These are phyloP conservation scores for Sylvia borin DNA, from an alignment of 2,797 vertebrate genomes.

Conservation along the genomic window DNA sequence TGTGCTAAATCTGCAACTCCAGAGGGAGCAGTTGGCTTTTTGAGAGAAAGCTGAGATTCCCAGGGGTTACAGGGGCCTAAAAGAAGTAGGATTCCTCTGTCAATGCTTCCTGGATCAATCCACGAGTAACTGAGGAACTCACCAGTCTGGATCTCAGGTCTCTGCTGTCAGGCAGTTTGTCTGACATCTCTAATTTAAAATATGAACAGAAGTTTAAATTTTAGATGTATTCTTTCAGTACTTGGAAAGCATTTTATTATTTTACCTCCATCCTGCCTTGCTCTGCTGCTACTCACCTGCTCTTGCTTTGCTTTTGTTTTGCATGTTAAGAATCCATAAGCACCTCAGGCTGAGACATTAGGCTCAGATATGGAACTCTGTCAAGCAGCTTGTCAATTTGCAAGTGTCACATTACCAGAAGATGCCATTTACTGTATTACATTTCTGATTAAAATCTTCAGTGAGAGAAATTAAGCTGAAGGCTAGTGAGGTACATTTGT, in stretches of 20 bases:
- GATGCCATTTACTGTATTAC: conserved; percentile 70
- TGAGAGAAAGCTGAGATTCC: conserved; percentile 24
- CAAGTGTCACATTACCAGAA: conserved; percentile 67
- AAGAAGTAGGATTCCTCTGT: conserved; percentile 37
- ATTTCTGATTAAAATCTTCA: conserved; percentile 74
- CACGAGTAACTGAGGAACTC: background rate
- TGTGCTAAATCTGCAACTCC: conserved; percentile 58
- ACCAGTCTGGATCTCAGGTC: background rate
- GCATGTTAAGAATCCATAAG: conserved; percentile 42
- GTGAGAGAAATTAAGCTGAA: conserved; percentile 65
- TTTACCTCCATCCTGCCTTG: conserved; percentile 8
- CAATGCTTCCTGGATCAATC: conserved; percentile 23
- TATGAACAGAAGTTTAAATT: conserved; percentile 52
- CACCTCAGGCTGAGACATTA: conserved; percentile 69
- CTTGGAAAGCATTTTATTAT: conserved; percentile 46
- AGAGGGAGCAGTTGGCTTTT: conserved; percentile 65
- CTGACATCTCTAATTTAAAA: conserved; percentile 55
- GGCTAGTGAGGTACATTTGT: conserved; percentile 43
- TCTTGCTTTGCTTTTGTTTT: conserved; percentile 56
- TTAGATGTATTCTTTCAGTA: background rate
- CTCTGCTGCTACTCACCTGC: conserved; percentile 40
- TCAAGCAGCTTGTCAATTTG: conserved; percentile 59
- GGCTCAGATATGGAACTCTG: conserved; percentile 54
- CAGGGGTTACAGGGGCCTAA: conserved; percentile 5
- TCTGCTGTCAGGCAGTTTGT: conserved; percentile 49